Conservation (phyloP, 2,888 invertebrate genomes). For the Ichneumon xanthorius region DNA sequence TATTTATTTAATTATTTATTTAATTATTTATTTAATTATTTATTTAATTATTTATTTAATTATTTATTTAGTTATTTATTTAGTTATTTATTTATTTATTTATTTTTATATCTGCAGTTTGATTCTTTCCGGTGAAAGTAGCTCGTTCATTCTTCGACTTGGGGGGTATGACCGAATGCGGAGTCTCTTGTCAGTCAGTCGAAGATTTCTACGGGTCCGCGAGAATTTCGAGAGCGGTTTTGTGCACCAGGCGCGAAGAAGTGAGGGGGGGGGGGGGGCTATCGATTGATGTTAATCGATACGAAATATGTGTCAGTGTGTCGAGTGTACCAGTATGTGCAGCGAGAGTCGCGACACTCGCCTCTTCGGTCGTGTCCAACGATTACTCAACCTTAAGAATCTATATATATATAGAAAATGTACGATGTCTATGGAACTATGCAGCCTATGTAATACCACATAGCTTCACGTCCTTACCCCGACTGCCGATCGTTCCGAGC, state of each 20-base stretch:
- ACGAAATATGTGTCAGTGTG: constrained; percentile 61
- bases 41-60: constrained; percentile 22
- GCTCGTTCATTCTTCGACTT: constrained; percentile 35
- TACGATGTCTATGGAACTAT: constrained; percentile 30
- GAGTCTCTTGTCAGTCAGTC: constrained; percentile 47
- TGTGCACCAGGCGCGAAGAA: constrained; percentile 9
- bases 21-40: constrained; percentile 13
- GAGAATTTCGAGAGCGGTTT: constrained; percentile 47
- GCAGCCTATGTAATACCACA: not conserved
- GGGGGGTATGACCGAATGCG: not conserved
- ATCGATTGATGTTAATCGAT: constrained; percentile 59
- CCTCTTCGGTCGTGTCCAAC: constrained; percentile 31
- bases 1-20: not conserved
- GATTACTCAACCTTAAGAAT: constrained; percentile 59
- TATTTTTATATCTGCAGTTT: constrained; percentile 15
- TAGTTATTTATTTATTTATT: not conserved
- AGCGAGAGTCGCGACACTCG: constrained; percentile 43
- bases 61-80: too few species aligned
- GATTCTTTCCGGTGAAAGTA: constrained; percentile 58
- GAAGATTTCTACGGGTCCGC: constrained; percentile 48
- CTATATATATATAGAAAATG: constrained; percentile 17
- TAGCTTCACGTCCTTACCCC: constrained; percentile 13
- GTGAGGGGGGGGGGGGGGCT: constrained; percentile 5
- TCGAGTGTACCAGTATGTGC: constrained; percentile 57
- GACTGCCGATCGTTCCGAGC: not conserved